Percentiles rank a stretch among this genome's conserved stretches.
Conservation (phyloP, 2,888 invertebrate species). For the Diabrotica balteata region DNA sequence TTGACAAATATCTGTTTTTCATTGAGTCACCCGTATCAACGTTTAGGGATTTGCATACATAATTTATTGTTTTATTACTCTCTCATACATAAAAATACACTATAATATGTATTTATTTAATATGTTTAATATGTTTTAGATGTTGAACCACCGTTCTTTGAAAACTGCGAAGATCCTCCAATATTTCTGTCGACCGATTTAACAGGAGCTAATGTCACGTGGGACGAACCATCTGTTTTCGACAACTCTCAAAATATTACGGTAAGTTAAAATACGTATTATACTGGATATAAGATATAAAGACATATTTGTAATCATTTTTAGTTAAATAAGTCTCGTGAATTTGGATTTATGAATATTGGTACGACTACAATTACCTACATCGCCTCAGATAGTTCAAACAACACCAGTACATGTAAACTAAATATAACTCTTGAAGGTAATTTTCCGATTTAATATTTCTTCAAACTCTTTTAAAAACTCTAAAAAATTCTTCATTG, state of each 20-base stretch:
- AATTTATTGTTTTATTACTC: too few species aligned
- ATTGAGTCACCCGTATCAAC: too few species aligned
- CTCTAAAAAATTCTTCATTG: not conserved
- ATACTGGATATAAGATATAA: not conserved
- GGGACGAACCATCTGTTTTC: slow-evolving; percentile 66
- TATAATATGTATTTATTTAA: too few species aligned
- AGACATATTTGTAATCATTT: not conserved
- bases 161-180: slow-evolving; percentile 68
- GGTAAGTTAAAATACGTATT: slow-evolving; percentile 38
- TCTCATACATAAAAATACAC: too few species aligned
- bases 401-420: slow-evolving; percentile 67
- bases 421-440: slow-evolving; percentile 69
- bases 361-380: slow-evolving; percentile 68
- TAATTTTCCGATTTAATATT: slow-evolving; percentile 43
- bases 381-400: slow-evolving; percentile 65
- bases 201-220: slow-evolving; percentile 61
- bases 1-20: too few species aligned
- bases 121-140: slow-evolving; percentile 59
- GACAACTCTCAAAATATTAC: slow-evolving; percentile 65
- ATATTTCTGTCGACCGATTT: slow-evolving; percentile 56
- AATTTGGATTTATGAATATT: slow-evolving; percentile 62
- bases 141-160: slow-evolving; percentile 65
- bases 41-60: too few species aligned
- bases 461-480: too few species aligned
- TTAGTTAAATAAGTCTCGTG: slow-evolving; percentile 56